Conservation (phyloP, 2,797 vertebrate genomes). For the Hippocampus kuda region DNA sequence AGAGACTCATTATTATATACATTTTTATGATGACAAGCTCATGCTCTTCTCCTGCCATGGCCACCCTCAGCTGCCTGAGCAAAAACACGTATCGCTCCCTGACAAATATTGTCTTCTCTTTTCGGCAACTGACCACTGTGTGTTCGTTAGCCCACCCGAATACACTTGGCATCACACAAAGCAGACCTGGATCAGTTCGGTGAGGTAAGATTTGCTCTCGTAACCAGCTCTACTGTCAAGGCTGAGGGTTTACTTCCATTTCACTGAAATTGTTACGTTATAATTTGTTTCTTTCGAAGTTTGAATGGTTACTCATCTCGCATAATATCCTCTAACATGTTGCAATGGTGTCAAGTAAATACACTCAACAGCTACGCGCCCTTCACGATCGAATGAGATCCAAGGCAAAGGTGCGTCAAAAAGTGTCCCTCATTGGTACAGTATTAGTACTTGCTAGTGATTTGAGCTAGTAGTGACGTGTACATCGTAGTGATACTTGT, state of each 20-base stretch:
- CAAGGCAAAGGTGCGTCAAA: too few species aligned
- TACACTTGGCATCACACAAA: background rate
- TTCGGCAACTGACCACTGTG: background rate
- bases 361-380: too few species aligned
- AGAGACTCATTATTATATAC: background rate
- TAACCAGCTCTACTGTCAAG: background rate
- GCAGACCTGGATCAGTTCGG: background rate
- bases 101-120: background rate
- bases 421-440: too few species aligned
- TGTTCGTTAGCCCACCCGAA: too few species aligned
- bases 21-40: background rate
- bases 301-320: background rate
- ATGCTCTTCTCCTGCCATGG: background rate
- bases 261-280: background rate
- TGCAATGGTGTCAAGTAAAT: too few species aligned
- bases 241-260: background rate
- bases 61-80: background rate
- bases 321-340: too few species aligned
- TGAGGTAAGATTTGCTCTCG: background rate
- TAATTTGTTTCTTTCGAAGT: background rate
- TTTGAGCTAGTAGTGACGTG: too few species aligned
- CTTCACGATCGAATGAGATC: too few species aligned
- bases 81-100: background rate
- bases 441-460: too few species aligned
- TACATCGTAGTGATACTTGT: too few species aligned